Evolutionary conservation across 2,888 invertebrate species (phyloP), one percentile per base, ranked within the genome.

Genomic region (Oegoconia quadripuncta): DNA sequence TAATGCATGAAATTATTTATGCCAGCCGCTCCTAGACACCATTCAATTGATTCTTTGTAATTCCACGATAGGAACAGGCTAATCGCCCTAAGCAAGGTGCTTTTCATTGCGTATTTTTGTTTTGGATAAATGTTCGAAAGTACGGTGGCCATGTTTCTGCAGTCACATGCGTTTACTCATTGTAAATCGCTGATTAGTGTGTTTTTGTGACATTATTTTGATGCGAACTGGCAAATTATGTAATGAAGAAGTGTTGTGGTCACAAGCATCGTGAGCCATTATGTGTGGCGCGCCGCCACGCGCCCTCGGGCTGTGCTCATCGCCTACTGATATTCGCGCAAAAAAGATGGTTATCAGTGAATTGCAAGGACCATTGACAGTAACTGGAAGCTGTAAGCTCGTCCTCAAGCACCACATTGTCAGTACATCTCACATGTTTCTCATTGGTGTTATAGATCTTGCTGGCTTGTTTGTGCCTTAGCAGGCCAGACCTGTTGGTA

Each of bases 381-480:
- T 74, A 70, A 71, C 59, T 53, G 57, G 49, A 71, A 74, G 64
- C 61, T 55, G 55, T 72, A 65, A 73, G 76, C 72, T 77, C 75
- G 82, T 88, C 70, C 70, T 66, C 54, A 72, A 58, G 81, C 81
- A 80, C 75, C 79, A 80, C 82, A 81, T 79, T 76, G 73, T 73
- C 74, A 74, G 72, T 75, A 68, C 60, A 54, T 70, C 79, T 84
- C 65, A 82, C 64, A 71, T 77, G 64, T 77, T 80, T 84, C 74
- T 83, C 73, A 78, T 89, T 90, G 86, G 83, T 88, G 90, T 91
- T 91, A 88, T 91, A 91, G 91, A 91, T 91, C 87, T 90, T 91
- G 90, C 90, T 91, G 90, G 91, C 91, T 90, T 91, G 91, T 90
- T 90, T 91, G 90, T 91, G 90, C 91, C 90, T 91, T 89, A 88